phyloP scores from a whole-genome alignment of 2,797 vertebrate species.

The Crocidura indochinensis region DNA sequence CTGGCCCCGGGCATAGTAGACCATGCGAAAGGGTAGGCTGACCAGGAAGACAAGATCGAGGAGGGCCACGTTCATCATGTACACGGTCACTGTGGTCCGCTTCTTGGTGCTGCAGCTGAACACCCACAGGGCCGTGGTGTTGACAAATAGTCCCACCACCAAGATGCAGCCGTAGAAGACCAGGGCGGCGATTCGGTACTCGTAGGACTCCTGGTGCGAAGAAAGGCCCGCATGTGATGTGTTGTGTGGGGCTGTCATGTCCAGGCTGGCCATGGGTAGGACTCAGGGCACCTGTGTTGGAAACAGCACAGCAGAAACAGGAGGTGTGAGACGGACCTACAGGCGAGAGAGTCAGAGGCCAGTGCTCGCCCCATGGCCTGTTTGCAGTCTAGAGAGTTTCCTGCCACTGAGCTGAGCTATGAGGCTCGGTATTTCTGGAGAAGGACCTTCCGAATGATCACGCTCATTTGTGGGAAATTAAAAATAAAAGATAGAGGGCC shows the following conservation, averaged over 20 bases:
- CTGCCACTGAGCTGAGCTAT: too few relatives aligned
- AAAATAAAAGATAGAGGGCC: too few relatives aligned
- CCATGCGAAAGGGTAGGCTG: conserved; percentile 95
- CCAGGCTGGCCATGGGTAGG: conserved; percentile 31
- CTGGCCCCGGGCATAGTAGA: conserved; percentile 92
- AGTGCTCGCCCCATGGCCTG: too few relatives aligned
- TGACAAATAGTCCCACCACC: conserved; percentile 94
- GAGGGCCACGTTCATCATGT: conserved; percentile 98
- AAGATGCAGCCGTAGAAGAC: conserved; percentile 95
- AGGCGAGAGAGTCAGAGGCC: too few relatives aligned
- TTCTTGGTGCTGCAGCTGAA: conserved; percentile 98
- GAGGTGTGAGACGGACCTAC: too few relatives aligned
- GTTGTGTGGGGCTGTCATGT: conserved; percentile 70
- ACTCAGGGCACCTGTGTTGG: conserved; percentile 51
- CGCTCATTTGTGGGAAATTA: too few relatives aligned
- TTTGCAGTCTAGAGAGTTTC: too few relatives aligned
- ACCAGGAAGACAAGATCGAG: conserved; percentile 95
- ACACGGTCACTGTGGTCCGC: conserved; percentile 95
- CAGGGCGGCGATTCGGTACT: conserved; percentile 93
- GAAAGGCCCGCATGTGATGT: conserved; percentile 66
- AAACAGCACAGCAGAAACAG: neutral
- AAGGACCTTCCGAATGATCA: too few relatives aligned
- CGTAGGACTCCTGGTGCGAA: conserved; percentile 87
- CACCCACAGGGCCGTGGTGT: conserved; percentile 96
- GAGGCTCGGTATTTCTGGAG: too few relatives aligned